Conservation (phyloP, 2,888 invertebrate genomes). For the Unio delphinus region DNA sequence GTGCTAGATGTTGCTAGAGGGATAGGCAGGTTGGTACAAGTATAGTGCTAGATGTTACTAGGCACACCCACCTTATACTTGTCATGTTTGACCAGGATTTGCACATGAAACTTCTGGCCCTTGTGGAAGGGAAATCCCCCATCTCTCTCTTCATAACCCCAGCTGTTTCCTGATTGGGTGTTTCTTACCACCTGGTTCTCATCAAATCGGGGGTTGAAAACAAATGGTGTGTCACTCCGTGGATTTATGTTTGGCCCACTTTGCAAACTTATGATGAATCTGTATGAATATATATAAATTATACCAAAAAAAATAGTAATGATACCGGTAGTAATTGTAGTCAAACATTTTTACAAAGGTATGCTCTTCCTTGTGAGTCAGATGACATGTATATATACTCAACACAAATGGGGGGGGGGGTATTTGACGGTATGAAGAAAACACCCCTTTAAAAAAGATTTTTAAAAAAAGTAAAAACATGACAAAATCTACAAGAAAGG, state of each 20-base stretch:
- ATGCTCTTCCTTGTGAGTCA: too few species aligned
- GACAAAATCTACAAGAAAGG: too few species aligned
- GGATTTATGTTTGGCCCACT: conserved; percentile 15
- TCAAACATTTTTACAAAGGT: too few species aligned
- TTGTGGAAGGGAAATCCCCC: conserved; percentile 41
- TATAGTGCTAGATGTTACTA: background rate
- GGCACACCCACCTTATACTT: conserved; percentile 39
- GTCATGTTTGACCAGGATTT: conserved; percentile 30
- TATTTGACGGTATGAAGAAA: too few species aligned
- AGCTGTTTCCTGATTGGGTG: conserved; percentile 27
- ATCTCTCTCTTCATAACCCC: conserved; percentile 44
- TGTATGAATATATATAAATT: conserved; percentile 7
- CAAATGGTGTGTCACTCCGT: conserved; percentile 33
- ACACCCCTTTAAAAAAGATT: too few species aligned
- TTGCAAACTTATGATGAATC: conserved; percentile 34
- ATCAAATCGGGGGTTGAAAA: conserved; percentile 47
- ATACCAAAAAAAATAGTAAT: too few species aligned
- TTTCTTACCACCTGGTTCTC: conserved; percentile 42
- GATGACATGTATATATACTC: too few species aligned
- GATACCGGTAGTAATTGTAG: too few species aligned
- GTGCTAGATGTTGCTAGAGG: too few species aligned
- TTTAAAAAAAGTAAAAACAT: too few species aligned
- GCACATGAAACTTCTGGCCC: conserved; percentile 42
- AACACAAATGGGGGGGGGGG: too few species aligned
- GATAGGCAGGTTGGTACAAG: too few species aligned